Evolutionary conservation across 2,113 vertebrate species (phyloP).

Genomic region (Etheostoma cragini): DNA sequence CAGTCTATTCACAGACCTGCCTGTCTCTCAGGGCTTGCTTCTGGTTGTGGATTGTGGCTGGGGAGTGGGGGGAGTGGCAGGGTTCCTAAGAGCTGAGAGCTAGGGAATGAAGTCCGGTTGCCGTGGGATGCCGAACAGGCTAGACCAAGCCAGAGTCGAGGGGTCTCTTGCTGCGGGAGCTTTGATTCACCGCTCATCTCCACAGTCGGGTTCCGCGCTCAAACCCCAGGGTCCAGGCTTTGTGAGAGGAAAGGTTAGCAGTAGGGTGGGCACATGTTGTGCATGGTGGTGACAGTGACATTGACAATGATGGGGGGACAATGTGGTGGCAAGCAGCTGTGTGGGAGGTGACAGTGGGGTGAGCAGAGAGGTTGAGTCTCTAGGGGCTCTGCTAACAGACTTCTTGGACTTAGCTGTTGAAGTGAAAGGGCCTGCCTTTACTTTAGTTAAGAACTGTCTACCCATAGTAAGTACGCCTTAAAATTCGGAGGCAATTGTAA

Average conservation of each 20-base stretch:
- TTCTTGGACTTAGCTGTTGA: conserved; percentile 35
- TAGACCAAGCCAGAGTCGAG: conserved; percentile 54
- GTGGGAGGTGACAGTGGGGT: conserved; percentile 73
- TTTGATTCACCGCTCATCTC: conserved; percentile 69
- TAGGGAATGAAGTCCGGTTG: conserved; percentile 55
- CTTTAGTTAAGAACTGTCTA: conserved; percentile 16
- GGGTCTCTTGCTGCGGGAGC: conserved; percentile 67
- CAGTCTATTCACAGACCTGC: conserved; percentile 80
- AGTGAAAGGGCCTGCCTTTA: conserved; percentile 42
- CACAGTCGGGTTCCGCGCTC: conserved; percentile 43
- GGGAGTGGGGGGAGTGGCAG: conserved; percentile 33
- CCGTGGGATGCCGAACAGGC: conserved; percentile 53
- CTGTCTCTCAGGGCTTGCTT: conserved; percentile 66
- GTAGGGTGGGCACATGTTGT: conserved; percentile 62
- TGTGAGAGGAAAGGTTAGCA: conserved; percentile 69
- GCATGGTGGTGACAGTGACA: conserved; percentile 72
- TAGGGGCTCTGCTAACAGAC: conserved; percentile 43
- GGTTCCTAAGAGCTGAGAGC: conserved; percentile 50
- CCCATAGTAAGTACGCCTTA: not conserved
- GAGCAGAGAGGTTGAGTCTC: conserved; percentile 60
- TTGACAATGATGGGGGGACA: conserved; percentile 72
- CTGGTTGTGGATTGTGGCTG: conserved; percentile 43
- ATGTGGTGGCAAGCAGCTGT: conserved; percentile 72
- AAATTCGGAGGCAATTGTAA: not conserved
- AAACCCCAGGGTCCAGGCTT: conserved; percentile 60